phyloP scores from a whole-genome alignment of 2,113 vertebrate genomes.

The western clawed frog (Xenopus tropicalis) region DNA sequence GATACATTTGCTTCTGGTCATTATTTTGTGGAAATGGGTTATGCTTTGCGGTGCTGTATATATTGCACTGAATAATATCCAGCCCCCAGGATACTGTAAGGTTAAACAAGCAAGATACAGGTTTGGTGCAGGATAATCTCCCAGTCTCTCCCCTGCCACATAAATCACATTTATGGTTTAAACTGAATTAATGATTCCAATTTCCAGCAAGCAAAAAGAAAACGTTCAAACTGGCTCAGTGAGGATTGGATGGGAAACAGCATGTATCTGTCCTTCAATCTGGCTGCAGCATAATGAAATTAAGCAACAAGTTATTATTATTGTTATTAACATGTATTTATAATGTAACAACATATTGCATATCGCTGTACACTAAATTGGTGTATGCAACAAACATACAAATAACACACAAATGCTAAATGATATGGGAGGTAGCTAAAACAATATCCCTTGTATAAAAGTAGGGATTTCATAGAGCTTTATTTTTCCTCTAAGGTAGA shows the following conservation, averaged over 20 bases:
- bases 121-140: slow-evolving; percentile 21
- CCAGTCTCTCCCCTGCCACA: slow-evolving; percentile 16
- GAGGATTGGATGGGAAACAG: background rate
- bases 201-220: slow-evolving; percentile 28
- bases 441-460: too few relatives aligned
- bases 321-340: too few relatives aligned
- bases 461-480: too few relatives aligned
- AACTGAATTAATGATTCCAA: slow-evolving; percentile 39
- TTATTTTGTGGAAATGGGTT: background rate
- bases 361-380: too few relatives aligned
- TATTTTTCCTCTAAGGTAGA: too few relatives aligned
- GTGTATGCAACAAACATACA: too few relatives aligned
- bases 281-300: slow-evolving; percentile 15
- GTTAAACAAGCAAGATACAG: slow-evolving; percentile 26
- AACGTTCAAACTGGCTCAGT: slow-evolving; percentile 9
- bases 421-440: too few relatives aligned
- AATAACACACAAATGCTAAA: too few relatives aligned
- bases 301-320: slow-evolving; percentile 29
- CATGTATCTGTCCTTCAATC: background rate
- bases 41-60: background rate
- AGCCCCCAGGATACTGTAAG: background rate
- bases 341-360: too few relatives aligned
- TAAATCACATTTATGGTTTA: slow-evolving; percentile 39
- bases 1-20: too few relatives aligned
- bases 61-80: background rate